Conservation (phyloP, 1,140 invertebrate genomes). For the Triops longicaudatus region DNA sequence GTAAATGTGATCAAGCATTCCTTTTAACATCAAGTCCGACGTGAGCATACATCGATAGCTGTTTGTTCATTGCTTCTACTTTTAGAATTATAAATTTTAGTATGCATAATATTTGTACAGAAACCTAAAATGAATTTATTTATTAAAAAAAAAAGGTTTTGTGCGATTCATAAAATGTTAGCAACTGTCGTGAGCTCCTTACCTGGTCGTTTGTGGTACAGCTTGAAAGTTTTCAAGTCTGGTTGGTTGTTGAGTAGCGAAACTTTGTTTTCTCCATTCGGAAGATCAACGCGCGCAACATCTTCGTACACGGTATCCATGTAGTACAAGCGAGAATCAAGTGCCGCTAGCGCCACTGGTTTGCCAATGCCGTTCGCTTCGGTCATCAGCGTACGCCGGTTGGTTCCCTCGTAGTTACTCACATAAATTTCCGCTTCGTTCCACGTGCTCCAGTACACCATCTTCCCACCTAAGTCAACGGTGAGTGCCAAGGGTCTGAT, state of each 20-base stretch:
- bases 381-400: conserved; percentile 57
- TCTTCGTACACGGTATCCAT: conserved; percentile 84
- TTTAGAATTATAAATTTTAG: too few relatives aligned
- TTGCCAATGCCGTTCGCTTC: conserved; percentile 58
- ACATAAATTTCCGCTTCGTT: conserved; percentile 60
- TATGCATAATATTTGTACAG: too few relatives aligned
- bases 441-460: conserved; percentile 76
- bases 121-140: too few relatives aligned
- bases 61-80: too few relatives aligned
- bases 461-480: conserved; percentile 72
- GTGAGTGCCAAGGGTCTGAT: conserved; percentile 71
- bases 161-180: too few relatives aligned
- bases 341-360: conserved; percentile 73
- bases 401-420: conserved; percentile 65
- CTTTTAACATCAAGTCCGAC: too few relatives aligned
- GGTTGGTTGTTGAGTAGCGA: conserved; percentile 74
- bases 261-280: conserved; percentile 65
- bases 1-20: too few relatives aligned
- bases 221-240: conserved; percentile 75
- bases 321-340: conserved; percentile 75
- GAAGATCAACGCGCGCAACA: conserved; percentile 76
- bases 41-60: too few relatives aligned
- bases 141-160: too few relatives aligned
- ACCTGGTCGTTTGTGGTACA: conserved; percentile 73
- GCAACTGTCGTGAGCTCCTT: conserved; percentile 30